Percentiles rank a stretch among this genome's conserved stretches.
Conservation (phyloP, 2,113 vertebrate genomes). For the Isurus oxyrinchus region DNA sequence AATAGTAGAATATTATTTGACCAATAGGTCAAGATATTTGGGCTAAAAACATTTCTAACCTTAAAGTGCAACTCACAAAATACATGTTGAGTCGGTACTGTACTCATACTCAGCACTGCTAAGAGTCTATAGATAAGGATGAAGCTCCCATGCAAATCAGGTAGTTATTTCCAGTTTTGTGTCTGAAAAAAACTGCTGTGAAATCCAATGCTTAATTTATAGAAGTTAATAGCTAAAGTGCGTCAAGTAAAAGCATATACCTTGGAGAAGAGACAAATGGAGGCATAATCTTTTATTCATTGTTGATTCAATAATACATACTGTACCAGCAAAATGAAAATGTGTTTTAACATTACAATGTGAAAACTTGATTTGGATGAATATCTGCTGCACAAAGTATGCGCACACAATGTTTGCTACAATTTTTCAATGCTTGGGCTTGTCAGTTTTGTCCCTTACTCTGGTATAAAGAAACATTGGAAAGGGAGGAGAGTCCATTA, state of each 20-base stretch:
- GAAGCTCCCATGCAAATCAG: neutral
- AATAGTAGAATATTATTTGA: neutral
- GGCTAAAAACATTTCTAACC: neutral
- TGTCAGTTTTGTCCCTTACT: neutral
- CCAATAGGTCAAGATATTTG: neutral
- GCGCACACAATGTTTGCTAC: slow-evolving; percentile 29
- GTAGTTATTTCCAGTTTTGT: neutral
- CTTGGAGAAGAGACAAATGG: neutral
- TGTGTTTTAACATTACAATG: slow-evolving; percentile 35
- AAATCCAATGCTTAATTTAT: neutral
- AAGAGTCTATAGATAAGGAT: neutral
- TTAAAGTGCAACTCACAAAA: neutral
- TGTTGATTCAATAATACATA: slow-evolving; percentile 36
- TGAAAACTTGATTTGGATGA: slow-evolving; percentile 37
- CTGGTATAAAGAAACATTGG: neutral
- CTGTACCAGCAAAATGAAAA: slow-evolving; percentile 35
- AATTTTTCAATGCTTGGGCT: slow-evolving; percentile 13
- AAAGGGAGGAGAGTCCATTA: slow-evolving; percentile 21
- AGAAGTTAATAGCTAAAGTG: neutral
- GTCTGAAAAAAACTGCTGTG: neutral
- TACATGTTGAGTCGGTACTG: neutral
- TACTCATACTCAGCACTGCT: neutral
- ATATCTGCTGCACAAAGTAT: slow-evolving; percentile 23
- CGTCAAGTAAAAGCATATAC: neutral
- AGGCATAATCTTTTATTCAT: slow-evolving; percentile 38